Base-by-base conservation (phyloP, 2,888 invertebrate genomes). In the Volucella bombylans region DNA sequence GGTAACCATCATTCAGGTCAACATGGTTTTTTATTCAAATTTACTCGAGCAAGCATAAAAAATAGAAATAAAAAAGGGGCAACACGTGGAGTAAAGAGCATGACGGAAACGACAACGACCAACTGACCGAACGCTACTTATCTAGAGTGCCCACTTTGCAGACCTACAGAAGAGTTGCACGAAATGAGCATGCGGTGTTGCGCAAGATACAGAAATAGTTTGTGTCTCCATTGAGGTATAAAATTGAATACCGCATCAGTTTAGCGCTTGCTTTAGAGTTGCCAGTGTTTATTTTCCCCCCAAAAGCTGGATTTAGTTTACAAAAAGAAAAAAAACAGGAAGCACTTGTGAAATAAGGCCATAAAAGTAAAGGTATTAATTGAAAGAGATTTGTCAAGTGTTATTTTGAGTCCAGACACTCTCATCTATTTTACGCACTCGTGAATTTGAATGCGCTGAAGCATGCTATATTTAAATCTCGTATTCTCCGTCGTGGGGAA, bases 11-110 rank as follows among this genome's bases (percentile, higher is more conserved):
- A 79, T 74, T 74, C 65, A 79, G 79, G 74, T 74, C 74, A 74
- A 83, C 78, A 71, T 50, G 69, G 31, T 38, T 74, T 69, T 73
- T 65, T 74, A 83, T 83, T 79, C 61, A 83, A 83, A 83, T 83
- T 83, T 49, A 69, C 65, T 71, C 61, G 74, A 74, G 79, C 83
- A 55, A 78, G 41, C 31, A 52, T 57, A 69, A 38, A 62, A 77
- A 77, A 23, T 18, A 23, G 2, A 31, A 6, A 31, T 31, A 31
- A 2, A 6, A 31, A 31, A 31, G 31, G 61, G 76, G 47, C 61
- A 52, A 61, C 43, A 68, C 54, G 61, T 57, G 39, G 18, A 15
- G 18, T 18, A 39, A 14, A 31, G n/a, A 31, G 61, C 31, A 23
- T 43, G 31, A 50, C 8, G 49, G 6, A 54, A 38, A 61, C 43